phyloP scores from a whole-genome alignment of 2,797 vertebrate species.

The Diplodus sargus region DNA sequence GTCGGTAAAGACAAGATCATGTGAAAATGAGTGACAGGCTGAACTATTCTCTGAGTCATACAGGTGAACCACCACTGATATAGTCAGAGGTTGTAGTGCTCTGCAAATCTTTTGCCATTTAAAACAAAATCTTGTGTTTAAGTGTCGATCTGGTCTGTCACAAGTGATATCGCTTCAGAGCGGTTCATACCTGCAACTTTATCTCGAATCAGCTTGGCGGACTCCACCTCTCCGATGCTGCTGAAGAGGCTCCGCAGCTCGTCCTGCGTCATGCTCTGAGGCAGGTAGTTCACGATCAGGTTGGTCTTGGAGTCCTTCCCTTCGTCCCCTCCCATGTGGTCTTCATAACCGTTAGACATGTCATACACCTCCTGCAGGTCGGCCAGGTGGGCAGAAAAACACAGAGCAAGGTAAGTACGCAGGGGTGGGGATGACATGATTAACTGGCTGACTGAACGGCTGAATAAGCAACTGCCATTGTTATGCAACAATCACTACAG shows the following conservation, averaged over 20 bases:
- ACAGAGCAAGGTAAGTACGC: slow-evolving; percentile 41
- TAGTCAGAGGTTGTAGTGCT: slow-evolving; percentile 32
- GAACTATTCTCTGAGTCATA: slow-evolving; percentile 17
- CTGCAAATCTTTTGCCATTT: slow-evolving; percentile 41
- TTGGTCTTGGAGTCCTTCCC: slow-evolving; percentile 97
- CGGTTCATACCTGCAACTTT: slow-evolving; percentile 94
- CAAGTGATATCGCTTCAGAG: slow-evolving; percentile 32
- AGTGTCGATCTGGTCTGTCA: slow-evolving; percentile 19
- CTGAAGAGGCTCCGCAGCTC: slow-evolving; percentile 97
- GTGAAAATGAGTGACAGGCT: slow-evolving; percentile 1
- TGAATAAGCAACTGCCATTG: too few relatives aligned
- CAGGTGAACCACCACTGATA: slow-evolving; percentile 41
- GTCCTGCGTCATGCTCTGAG: slow-evolving; percentile 99
- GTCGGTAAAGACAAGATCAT: slow-evolving; percentile 11
- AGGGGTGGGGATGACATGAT: accelerated
- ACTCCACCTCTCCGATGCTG: slow-evolving; percentile 98
- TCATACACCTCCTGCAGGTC: slow-evolving; percentile 87
- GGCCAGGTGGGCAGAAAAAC: slow-evolving; percentile 47
- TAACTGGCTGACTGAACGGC: background rate
- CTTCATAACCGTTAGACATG: slow-evolving; percentile 99
- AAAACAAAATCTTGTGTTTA: slow-evolving; percentile 25
- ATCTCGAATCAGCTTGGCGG: slow-evolving; percentile 97
- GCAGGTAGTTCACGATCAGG: slow-evolving; percentile 98
- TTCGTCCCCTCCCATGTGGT: slow-evolving; percentile 97
- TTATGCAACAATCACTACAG: too few relatives aligned